Base-by-base conservation (phyloP, 2,113 vertebrate genomes). In the Osmerus mordax region DNA sequence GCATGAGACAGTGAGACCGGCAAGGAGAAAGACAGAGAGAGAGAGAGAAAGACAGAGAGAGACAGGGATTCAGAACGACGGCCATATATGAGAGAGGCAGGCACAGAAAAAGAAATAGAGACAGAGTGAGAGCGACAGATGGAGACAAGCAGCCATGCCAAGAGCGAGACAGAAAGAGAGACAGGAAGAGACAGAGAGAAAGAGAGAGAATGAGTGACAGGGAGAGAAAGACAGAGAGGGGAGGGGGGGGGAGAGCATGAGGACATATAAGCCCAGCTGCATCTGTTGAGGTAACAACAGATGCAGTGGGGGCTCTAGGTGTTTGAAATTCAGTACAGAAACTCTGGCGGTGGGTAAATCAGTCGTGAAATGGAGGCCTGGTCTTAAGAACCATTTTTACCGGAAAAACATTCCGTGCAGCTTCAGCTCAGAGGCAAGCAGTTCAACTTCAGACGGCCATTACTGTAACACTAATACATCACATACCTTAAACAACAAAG, bases 311-410 rank as follows among this genome's bases (percentile, higher is more conserved):
- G 9, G 58, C 12, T 23, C 28, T 12, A 18, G 2, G 9, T 6
- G 21, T 36, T 64, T 75, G 32, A 32, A 47, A 58, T 58, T 59
- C 61, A 58, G 59, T 47, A 14, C 9, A 28, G 51, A 62, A 9
- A 60, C 56, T 52, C 36, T 73, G 47, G 13, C 16, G 36, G 23
- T 41, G 16, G 32, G 64, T 21, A 73, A 61, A 62, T 72, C 61
- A 25, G 51, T 56, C 8, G 29, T 55, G 51, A 65, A 64, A 55
- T 65, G 18, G 60, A 71, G 11, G 47, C n/a, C 58, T 41, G 58
- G n/a, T 60, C 21, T 41, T 32, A 53, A 54, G 51, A 53, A 52
- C 25, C 51, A 53, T 64, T 71, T 54, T 32, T 54, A 54, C 12
- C 11, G 6, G 25, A 19, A 5, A 55, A 11, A 65, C 8, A 28